A percentile compares a stretch with the other conserved stretches of the same genome.
phyloP scores from a whole-genome alignment of 2,797 vertebrate species.

The Crocodylus rhombifer region DNA sequence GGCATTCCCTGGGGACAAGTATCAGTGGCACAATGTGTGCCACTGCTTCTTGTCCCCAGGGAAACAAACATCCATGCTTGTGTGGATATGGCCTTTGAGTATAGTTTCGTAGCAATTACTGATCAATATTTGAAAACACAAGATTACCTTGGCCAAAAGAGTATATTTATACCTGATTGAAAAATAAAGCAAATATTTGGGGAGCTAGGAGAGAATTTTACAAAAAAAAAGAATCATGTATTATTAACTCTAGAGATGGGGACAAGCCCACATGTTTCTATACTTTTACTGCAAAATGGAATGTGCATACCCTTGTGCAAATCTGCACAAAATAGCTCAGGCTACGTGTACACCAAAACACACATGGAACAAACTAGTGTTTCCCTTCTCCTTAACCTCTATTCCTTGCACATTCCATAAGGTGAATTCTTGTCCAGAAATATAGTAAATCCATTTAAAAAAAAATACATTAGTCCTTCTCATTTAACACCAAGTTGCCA shows the following conservation, averaged over 20 bases:
- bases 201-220: background rate
- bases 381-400: background rate
- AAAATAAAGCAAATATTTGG: background rate
- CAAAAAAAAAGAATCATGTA: background rate
- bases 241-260: background rate
- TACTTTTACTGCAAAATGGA: background rate
- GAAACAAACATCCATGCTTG: too few species aligned
- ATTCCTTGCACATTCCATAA: rapidly evolving
- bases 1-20: too few species aligned
- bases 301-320: background rate
- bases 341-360: background rate
- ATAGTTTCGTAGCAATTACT: background rate
- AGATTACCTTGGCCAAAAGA: background rate
- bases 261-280: background rate
- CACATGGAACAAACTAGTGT: rapidly evolving
- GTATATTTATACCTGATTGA: background rate
- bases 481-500: background rate
- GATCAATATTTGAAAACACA: background rate
- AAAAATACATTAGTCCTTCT: background rate
- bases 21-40: too few species aligned
- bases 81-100: too few species aligned
- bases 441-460: background rate
- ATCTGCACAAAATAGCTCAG: background rate
- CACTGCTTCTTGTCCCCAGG: too few species aligned
- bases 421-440: rapidly evolving